These are phyloP conservation scores for Cyrtorhinus lividipennis DNA, from an alignment of 1,140 invertebrate genomes.

Conservation along the genomic window DNA sequence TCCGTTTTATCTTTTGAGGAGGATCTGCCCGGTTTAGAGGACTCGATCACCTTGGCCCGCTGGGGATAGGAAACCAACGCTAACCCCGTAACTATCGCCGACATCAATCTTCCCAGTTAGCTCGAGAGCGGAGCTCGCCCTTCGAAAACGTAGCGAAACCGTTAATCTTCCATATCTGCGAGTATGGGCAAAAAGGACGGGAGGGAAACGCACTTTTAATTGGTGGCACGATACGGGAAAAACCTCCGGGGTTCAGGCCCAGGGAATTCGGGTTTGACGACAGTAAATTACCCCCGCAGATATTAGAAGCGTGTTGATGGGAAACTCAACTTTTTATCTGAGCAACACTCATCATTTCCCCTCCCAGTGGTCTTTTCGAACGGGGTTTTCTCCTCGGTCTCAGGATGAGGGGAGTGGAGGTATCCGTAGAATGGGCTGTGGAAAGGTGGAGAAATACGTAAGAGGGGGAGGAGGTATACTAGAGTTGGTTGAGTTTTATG, in stretches of 20 bases:
- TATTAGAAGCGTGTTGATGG: conserved; percentile 5
- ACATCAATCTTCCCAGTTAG: not conserved
- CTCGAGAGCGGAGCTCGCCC: not conserved
- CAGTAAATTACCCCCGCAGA: not conserved
- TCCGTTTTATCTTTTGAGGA: not conserved
- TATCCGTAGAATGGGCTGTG: too few species aligned
- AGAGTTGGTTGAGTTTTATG: not conserved
- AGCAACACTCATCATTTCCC: conserved; percentile 1
- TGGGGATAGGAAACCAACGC: not conserved
- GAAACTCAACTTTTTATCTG: not conserved
- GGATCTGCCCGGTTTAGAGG: not conserved
- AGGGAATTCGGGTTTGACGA: not conserved
- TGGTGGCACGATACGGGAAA: not conserved
- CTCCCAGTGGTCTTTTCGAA: too few species aligned
- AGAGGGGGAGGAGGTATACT: not conserved
- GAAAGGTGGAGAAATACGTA: too few species aligned
- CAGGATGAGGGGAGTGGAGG: not conserved
- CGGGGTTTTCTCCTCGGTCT: too few species aligned
- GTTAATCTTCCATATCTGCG: conserved; percentile 6
- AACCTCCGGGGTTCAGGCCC: not conserved
- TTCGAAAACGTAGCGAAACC: too few species aligned
- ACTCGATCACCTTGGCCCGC: not conserved
- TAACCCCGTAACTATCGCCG: not conserved
- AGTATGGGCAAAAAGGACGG: too few species aligned
- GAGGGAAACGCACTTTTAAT: conserved; percentile 4